A percentile compares a stretch with the other conserved stretches of the same genome.
Evolutionary conservation across 2,113 vertebrate genomes (phyloP).

Genomic region (Scartelaos histophorus): DNA sequence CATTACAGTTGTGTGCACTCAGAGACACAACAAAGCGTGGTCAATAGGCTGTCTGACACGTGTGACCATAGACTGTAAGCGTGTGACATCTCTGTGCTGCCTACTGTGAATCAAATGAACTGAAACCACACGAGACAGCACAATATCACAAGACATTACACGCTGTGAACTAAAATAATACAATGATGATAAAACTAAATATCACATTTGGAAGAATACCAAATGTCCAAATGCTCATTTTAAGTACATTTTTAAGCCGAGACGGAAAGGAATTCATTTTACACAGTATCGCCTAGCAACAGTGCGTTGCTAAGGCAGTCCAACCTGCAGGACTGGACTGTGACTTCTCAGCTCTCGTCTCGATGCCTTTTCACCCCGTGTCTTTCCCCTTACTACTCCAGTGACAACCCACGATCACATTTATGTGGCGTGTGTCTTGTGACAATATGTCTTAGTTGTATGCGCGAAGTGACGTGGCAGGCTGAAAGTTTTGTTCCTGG

Average conservation of each 20-base stretch:
- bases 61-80: too few relatives aligned
- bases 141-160: not conserved
- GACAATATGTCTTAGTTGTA: not conserved
- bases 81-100: conserved; percentile 40
- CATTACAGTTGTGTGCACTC: not conserved
- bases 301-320: conserved; percentile 55
- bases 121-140: not conserved
- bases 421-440: not conserved
- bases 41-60: conserved; percentile 42
- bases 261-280: not conserved
- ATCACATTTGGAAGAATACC: not conserved
- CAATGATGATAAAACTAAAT: not conserved
- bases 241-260: not conserved
- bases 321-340: conserved; percentile 23
- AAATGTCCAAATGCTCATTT: not conserved
- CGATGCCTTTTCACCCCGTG: not conserved
- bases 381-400: not conserved
- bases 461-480: conserved; percentile 57
- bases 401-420: not conserved
- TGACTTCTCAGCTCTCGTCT: conserved; percentile 27
- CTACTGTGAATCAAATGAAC: conserved; percentile 36
- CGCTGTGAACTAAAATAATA: conserved; percentile 37
- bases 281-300: conserved; percentile 72
- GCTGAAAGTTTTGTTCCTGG: conserved; percentile 26
- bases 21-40: conserved; percentile 52